Conservation (phyloP, 1,140 invertebrate genomes). For the Portunus trituberculatus region DNA sequence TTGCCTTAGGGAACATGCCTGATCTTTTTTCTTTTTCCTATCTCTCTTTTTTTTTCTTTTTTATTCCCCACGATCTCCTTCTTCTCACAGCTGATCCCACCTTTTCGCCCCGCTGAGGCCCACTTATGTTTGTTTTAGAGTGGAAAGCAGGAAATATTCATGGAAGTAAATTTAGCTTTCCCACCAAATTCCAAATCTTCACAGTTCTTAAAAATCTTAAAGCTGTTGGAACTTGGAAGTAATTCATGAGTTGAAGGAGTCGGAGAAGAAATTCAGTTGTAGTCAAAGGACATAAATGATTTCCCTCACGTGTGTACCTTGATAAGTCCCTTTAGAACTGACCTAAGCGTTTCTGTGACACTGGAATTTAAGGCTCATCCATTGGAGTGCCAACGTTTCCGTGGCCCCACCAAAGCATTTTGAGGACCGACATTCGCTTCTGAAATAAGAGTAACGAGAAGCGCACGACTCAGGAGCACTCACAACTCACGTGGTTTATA, state of each 20-base stretch:
- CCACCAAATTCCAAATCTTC: neutral
- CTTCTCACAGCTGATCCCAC: too few relatives aligned
- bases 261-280: neutral
- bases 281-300: slow-evolving; percentile 5
- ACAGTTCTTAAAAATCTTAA: neutral
- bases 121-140: neutral
- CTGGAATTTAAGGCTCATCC: neutral
- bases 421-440: neutral
- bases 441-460: neutral
- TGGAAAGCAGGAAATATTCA: neutral
- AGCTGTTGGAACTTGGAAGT: neutral
- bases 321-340: slow-evolving; percentile 6
- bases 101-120: too few relatives aligned
- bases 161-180: neutral
- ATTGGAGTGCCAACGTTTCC: neutral
- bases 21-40: too few relatives aligned
- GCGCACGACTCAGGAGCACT: neutral
- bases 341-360: slow-evolving; percentile 27
- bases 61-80: too few relatives aligned
- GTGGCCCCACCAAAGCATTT: slow-evolving; percentile 5
- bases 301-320: slow-evolving; percentile 32
- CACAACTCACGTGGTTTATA: neutral
- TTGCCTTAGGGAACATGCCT: too few relatives aligned
- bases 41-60: too few relatives aligned
- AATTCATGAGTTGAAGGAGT: neutral